Base-by-base conservation (phyloP, 2,797 vertebrate genomes). In the Cyprinodon diabolis region DNA sequence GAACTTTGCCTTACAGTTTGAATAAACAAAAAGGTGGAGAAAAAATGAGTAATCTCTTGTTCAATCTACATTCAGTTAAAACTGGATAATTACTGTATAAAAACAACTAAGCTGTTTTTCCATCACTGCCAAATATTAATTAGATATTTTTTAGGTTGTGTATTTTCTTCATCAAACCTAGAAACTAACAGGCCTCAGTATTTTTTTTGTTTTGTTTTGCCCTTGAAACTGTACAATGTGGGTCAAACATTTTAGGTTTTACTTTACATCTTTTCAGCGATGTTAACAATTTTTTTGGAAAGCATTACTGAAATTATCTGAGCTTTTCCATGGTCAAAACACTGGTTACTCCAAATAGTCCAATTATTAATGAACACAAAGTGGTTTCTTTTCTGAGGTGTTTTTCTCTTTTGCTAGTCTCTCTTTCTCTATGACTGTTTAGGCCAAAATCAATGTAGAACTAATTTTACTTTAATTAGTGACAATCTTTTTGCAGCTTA, bases 1-100 rank as follows among this genome's bases (percentile, higher is more conserved):
- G 69, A 79, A 84, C 40, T 82, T 79, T 68, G 71, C 57, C 73
- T 89, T 75, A 82, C 80, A 85, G 78, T 68, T 69, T 85, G 65
- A 66, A 25, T 12, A 47, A 43, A 69, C 76, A 75, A 17, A 76
- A 76, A 79, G 68, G 90, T 60, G 70, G 79, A 85, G 87, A 81
- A 78, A 74, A 87, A 87, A 76, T 74, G 58, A 60, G 21, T 15
- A 60, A 60, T 60, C 58, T 60, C 35, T 9, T 37, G 30, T 60
- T 15, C 6, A 25, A 69, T 21, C 21, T 14, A 49, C 67, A 56
- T 14, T 1, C 35, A 60, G 35, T 19, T 60, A 4, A 40, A 60
- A 60, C 30, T 9, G 19, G 58, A 21, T 37, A 60, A 37, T 58
- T 58, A 49, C 48, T 49, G 48, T 13, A 49, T 13, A 49, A 12